Base-by-base conservation (phyloP, 2,113 vertebrate genomes). In the Oriolus oriolus region DNA sequence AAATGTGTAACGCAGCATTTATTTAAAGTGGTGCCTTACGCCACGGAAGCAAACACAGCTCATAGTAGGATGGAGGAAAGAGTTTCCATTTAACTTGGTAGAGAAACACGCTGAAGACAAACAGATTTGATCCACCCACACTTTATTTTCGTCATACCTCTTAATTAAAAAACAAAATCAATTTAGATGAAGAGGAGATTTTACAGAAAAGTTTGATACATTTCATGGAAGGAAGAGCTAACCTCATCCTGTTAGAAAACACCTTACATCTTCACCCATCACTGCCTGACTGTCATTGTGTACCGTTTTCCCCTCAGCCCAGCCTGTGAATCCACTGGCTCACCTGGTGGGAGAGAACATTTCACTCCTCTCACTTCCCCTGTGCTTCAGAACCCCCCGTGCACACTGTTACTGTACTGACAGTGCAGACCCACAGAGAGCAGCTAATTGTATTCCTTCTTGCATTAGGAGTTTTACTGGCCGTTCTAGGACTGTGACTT, bases 201-300 rank as follows among this genome's bases (percentile, higher is more conserved):
- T 93, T 95, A 90, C 94, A 92, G 87, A 96, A 95, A 69, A 68
- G 14, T 69, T 17, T 87, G 45, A 35, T 77, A 12, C 23, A 68
- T 95, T 92, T 95, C 89, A 91, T 92, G 87, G 92, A 92, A 95
- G 84, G 89, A 95, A 97, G 93, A 92, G 66, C 87, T 97, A 97
- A 97, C 96, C 95, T 97, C 96, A 97, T 97, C 97, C 96, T 97
- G 95, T 95, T 91, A 64, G 76, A 69, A 90, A 93, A 56, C 17
- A 31, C 59, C 63, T 93, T 8, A 2, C 35, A 59, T 92, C 84
- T 95, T 84, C n/a, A 81, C 26, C 59, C 50, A 3, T 56, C 20
- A 27, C 63, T 88, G 74, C 84, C 63, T 68, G 57, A 2, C 17
- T 91, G 68, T 47, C 73, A 52, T 65, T 68, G 10, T 94, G 68